phyloP scores from a whole-genome alignment of 2,888 invertebrate genomes.

The Gibbula magus region DNA sequence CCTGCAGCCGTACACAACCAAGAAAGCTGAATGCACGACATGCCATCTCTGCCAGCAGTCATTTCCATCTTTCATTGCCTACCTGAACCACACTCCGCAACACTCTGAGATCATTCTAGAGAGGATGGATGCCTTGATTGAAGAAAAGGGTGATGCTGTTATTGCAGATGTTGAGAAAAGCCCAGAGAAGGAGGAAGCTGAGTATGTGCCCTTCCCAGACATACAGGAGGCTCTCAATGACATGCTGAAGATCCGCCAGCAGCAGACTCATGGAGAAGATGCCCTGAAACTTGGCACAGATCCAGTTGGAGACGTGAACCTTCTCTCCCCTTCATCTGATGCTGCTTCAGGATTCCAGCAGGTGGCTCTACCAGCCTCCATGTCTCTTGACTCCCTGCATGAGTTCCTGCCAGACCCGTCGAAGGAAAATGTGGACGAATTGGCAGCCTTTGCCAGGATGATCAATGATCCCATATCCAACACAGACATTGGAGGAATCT shows the following conservation, averaged over 20 bases:
- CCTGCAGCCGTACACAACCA: conserved; percentile 36
- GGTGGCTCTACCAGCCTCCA: background rate
- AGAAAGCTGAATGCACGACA: conserved; percentile 31
- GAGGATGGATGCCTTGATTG: conserved; percentile 34
- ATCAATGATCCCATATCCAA: background rate
- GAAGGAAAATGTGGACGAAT: conserved; percentile 10
- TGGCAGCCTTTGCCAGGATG: conserved; percentile 10
- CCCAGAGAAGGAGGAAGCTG: conserved; percentile 16
- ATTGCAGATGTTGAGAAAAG: conserved; percentile 3
- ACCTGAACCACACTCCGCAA: conserved; percentile 42
- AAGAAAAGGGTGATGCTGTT: background rate
- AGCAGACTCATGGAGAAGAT: background rate
- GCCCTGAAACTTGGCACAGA: background rate
- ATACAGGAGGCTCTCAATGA: conserved; percentile 16
- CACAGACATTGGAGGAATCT: background rate
- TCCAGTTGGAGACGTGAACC: background rate
- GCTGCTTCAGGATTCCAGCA: background rate
- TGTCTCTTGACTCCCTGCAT: conserved; percentile 8
- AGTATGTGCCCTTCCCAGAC: conserved; percentile 15
- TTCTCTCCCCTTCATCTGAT: background rate
- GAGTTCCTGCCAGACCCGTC: conserved; percentile 14
- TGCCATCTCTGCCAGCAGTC: conserved; percentile 43
- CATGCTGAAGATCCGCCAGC: conserved; percentile 14
- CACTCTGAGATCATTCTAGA: conserved; percentile 39
- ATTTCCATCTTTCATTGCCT: conserved; percentile 38